phyloP scores from a whole-genome alignment of 2,797 vertebrate species.

The Microctenopoma steveboyesi region DNA sequence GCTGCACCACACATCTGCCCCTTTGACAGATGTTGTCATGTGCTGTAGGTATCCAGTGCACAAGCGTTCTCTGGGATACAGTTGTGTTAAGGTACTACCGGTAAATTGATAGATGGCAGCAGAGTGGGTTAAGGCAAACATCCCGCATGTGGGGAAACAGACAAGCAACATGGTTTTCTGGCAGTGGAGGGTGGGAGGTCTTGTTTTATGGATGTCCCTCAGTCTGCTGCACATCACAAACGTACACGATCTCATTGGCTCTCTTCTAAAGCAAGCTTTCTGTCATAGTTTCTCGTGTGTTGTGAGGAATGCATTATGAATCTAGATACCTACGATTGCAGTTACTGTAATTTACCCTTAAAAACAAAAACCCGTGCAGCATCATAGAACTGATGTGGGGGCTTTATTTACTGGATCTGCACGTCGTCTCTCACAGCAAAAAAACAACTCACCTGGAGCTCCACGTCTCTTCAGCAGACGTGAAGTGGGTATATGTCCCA shows the following conservation, averaged over 20 bases:
- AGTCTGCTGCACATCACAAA: conserved; percentile 19
- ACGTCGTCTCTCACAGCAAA: not conserved
- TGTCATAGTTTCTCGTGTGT: conserved; percentile 13
- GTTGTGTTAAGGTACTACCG: conserved; percentile 9
- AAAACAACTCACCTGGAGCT: conserved; percentile 21
- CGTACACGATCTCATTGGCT: conserved; percentile 1
- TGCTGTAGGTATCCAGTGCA: not conserved
- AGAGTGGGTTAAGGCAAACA: conserved; percentile 37
- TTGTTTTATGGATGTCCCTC: conserved; percentile 29
- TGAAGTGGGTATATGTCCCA: not conserved
- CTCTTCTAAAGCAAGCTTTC: conserved; percentile 6
- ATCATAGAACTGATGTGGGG: not conserved
- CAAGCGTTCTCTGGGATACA: not conserved
- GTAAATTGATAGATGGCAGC: conserved; percentile 39
- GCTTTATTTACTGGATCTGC: conserved; percentile 3
- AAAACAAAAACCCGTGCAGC: not conserved
- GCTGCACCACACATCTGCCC: conserved; percentile 4
- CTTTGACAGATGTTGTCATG: not conserved
- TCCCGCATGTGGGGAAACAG: conserved; percentile 45
- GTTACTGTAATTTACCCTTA: not conserved
- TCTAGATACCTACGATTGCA: not conserved
- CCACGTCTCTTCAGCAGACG: conserved; percentile 10
- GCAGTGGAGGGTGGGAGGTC: conserved; percentile 33
- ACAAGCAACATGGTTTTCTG: conserved; percentile 52
- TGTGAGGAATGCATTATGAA: not conserved